Evolutionary conservation across 1,140 invertebrate species (phyloP).

Genomic region (Apis laboriosa): DNA sequence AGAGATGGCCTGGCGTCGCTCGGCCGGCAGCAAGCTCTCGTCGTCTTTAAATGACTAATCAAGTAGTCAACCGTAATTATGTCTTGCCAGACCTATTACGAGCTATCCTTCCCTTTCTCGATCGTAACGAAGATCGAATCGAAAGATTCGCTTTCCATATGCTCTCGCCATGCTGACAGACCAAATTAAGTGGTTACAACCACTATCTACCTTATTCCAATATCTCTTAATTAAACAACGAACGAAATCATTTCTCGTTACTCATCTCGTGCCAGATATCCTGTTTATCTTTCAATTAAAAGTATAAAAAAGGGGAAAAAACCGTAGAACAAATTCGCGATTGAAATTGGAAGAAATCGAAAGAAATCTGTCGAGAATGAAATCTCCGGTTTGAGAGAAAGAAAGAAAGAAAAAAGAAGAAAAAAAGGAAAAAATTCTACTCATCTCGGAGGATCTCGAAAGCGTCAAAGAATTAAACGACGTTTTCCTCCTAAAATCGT

Average conservation of each 20-base stretch:
- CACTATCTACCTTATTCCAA: too few species aligned
- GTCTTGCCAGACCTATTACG: not conserved
- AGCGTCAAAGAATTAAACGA: not conserved
- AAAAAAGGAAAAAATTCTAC: too few species aligned
- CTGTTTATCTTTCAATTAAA: too few species aligned
- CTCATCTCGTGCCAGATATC: too few species aligned
- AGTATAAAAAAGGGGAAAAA: too few species aligned
- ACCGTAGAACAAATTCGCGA: too few species aligned
- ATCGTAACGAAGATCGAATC: not conserved
- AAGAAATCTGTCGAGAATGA: too few species aligned
- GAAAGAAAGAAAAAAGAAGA: too few species aligned
- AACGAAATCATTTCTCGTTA: not conserved
- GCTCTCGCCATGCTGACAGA: not conserved
- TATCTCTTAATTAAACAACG: not conserved
- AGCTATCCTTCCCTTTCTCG: not conserved
- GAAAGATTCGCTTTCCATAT: not conserved
- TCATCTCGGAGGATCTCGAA: not conserved
- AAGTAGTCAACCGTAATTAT: conserved; percentile 41
- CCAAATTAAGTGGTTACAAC: conserved; percentile 12
- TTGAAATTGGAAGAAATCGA: too few species aligned
- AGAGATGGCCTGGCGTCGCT: not conserved
- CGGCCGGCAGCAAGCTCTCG: not conserved
- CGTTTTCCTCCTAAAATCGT: not conserved
- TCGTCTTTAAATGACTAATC: conserved; percentile 45
- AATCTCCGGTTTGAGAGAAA: too few species aligned